phyloP scores from a whole-genome alignment of 37 sponge, comb jelly and placozoan species.

The Beroe forskalii region DNA sequence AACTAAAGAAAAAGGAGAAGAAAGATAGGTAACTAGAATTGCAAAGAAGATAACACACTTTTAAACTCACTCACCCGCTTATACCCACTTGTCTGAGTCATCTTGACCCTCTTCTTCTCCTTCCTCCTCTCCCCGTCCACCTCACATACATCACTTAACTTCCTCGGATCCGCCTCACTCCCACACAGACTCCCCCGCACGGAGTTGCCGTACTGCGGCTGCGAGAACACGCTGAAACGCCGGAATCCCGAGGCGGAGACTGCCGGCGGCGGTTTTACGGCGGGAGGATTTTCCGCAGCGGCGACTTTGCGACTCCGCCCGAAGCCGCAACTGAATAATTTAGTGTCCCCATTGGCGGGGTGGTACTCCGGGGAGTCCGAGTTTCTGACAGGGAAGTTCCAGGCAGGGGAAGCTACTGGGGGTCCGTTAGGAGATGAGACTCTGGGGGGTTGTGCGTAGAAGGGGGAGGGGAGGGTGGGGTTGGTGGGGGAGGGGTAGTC shows the following conservation, averaged over 20 bases:
- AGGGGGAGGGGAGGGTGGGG: neutral
- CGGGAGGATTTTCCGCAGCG: neutral
- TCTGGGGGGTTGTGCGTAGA: neutral
- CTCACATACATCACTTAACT: neutral
- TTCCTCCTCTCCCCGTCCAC: neutral
- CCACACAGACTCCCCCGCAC: neutral
- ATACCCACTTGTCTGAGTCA: neutral
- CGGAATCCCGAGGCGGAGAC: constrained; percentile 7
- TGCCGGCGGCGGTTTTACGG: neutral
- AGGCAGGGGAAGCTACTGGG: neutral
- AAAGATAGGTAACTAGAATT: too few relatives aligned
- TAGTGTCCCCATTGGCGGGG: neutral
- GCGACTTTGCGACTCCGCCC: neutral
- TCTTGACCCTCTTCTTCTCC: neutral
- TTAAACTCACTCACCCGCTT: neutral
- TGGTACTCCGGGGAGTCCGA: neutral
- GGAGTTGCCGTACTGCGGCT: neutral
- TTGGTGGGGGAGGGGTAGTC: neutral
- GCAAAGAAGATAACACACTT: too few relatives aligned
- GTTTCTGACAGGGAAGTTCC: neutral
- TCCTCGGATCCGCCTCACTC: too few relatives aligned
- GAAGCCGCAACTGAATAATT: neutral
- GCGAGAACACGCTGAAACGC: constrained; percentile 23
- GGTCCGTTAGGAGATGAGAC: neutral
- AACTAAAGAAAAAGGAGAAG: too few relatives aligned